phyloP scores from a whole-genome alignment of 2,797 vertebrate genomes.

The Hybognathus amarus region DNA sequence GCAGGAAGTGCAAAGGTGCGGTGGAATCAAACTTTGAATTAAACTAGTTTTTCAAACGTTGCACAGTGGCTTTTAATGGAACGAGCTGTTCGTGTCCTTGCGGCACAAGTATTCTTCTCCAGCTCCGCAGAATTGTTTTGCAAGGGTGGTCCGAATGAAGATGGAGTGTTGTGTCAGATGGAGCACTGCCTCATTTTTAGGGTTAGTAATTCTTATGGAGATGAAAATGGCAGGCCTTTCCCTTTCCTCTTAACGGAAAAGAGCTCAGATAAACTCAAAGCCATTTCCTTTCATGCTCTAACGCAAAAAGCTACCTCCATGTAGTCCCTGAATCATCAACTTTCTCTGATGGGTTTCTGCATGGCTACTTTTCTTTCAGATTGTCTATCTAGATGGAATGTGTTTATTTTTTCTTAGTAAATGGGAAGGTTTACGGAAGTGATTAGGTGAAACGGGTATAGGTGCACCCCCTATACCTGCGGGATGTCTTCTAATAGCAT shows the following conservation, averaged over 20 bases:
- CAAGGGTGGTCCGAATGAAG: conserved; percentile 46
- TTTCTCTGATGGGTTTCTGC: conserved; percentile 30
- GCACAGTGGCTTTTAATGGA: conserved; percentile 19
- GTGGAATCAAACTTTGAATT: conserved; percentile 34
- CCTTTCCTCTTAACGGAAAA: conserved; percentile 22
- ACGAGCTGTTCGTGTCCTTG: conserved; percentile 38
- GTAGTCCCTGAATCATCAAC: conserved; percentile 3
- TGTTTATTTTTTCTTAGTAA: not conserved
- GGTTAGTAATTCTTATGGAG: conserved; percentile 51
- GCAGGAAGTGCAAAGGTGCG: conserved; percentile 20
- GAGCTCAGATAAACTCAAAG: conserved; percentile 50
- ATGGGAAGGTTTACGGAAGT: conserved; percentile 12
- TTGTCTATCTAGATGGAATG: conserved; percentile 38
- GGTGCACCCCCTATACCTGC: no score
- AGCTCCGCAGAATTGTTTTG: conserved; percentile 38
- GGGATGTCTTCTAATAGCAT: no score
- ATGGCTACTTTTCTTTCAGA: conserved; percentile 15
- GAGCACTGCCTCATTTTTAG: conserved; percentile 47
- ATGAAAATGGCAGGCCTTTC: conserved; percentile 47
- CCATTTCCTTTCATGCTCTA: conserved; percentile 30
- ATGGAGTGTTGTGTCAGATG: conserved; percentile 39
- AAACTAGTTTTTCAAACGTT: conserved; percentile 43
- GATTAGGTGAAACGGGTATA: not conserved
- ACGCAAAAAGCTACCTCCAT: conserved; percentile 23
- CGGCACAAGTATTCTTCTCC: conserved; percentile 38